Percentiles rank a stretch among this genome's conserved stretches.
Evolutionary conservation across 1,140 invertebrate species (phyloP).

Genomic region (Drosophila pallidifrons): DNA sequence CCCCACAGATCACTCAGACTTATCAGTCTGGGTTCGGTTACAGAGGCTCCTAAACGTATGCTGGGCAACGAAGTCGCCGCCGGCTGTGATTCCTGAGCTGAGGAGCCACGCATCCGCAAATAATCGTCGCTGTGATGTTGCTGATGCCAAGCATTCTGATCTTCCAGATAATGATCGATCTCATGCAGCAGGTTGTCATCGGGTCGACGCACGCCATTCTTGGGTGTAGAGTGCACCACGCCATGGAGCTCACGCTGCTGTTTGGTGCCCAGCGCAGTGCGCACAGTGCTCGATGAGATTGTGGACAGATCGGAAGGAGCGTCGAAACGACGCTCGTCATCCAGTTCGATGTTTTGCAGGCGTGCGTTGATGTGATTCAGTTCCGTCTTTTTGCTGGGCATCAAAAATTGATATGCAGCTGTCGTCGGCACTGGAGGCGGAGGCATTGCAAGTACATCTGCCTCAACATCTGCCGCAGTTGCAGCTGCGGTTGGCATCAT

Average conservation of each 20-base stretch:
- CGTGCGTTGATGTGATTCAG: constrained; percentile 75
- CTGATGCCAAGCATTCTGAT: constrained; percentile 20
- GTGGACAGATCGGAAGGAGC: constrained; percentile 73
- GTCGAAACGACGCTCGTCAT: constrained; percentile 42
- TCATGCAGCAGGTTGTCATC: constrained; percentile 71
- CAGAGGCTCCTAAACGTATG: constrained; percentile 50
- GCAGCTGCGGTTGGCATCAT: constrained; percentile 50
- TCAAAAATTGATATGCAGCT: constrained; percentile 71
- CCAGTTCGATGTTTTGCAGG: constrained; percentile 63
- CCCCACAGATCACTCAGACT: constrained; percentile 87
- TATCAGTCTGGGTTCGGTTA: constrained; percentile 63
- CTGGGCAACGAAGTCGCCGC: constrained; percentile 62
- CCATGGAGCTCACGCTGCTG: constrained; percentile 44
- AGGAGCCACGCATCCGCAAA: constrained; percentile 36
- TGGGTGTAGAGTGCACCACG: constrained; percentile 77
- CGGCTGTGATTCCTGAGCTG: constrained; percentile 27
- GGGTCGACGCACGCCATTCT: constrained; percentile 39
- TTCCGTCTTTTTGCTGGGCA: constrained; percentile 71
- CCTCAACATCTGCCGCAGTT: constrained; percentile 28
- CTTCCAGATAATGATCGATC: constrained; percentile 75
- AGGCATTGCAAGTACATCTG: constrained; percentile 66
- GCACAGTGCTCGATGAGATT: constrained; percentile 74
- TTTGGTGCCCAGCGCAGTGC: constrained; percentile 48
- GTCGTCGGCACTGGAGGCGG: constrained; percentile 51
- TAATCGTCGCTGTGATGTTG: constrained; percentile 68